Base-by-base conservation (phyloP, 2,888 invertebrate genomes). In the Stenichneumon culpator region DNA sequence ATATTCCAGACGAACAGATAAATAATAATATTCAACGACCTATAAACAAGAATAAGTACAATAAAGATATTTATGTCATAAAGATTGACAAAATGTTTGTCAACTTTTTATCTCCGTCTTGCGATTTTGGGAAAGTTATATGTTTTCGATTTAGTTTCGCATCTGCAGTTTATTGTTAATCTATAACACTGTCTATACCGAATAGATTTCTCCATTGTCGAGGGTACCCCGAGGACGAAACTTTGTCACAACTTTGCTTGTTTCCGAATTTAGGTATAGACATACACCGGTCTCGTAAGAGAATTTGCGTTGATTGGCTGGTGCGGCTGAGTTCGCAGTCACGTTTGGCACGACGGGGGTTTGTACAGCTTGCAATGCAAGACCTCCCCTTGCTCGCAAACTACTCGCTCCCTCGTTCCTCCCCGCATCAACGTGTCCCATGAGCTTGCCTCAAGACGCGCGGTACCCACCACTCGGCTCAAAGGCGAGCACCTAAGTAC, bases 401-500 rank as follows among this genome's bases (percentile, higher is more conserved):
- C 25, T 54, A 36, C 54, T 52, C 52, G 6, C 70, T 52, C 70
- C 19, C 70, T 32, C 52, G 11, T 50, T 69, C 65, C 60, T 81
- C 44, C 19, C 22, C 67, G 36, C 39, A 28, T 65, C 74, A 25
- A 14, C 32, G 52, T 54, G 36, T 75, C 65, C 50, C 65, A 25
- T 32, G 63, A 82, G 79, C 72, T 85, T 75, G 72, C 82, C 79
- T 79, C 67, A 75, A 82, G 75, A 75, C 82, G 47, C 65, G 47
- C 54, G 72, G 68, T 47, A 28, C 57, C 68, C 50, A 32, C 39
- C 44, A 14, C 36, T 39, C 11, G 79, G 79, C 79, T 79, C 85
- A 77, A 82, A 85, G 75, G 82, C 85, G 70, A 82, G 70, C 70
- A 52, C 79, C 85, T 68, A 75, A 82, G 72, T 79, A 57, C 85